These are phyloP conservation scores for Muscicapa adusta DNA, from an alignment of 2,113 vertebrate species.

Conservation along the genomic window DNA sequence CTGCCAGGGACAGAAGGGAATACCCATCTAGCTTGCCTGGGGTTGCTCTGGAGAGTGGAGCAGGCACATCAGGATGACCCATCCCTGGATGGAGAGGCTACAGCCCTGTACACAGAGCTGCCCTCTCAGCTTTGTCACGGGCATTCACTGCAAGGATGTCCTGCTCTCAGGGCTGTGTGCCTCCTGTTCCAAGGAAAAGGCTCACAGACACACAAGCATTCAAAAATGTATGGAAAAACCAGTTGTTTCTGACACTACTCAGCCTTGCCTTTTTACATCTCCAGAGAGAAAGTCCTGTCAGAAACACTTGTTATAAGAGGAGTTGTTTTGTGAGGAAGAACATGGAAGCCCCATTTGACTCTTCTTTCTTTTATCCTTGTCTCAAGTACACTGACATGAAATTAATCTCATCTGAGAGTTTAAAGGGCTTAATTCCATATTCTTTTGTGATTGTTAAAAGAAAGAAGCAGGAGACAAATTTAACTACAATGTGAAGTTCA, in stretches of 20 bases:
- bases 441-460: constrained; percentile 52
- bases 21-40: no score
- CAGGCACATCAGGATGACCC: neutral
- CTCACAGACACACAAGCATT: neutral
- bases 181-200: neutral
- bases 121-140: neutral
- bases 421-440: constrained; percentile 65
- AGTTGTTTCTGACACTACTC: neutral
- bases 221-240: neutral
- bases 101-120: accelerated
- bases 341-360: neutral
- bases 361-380: constrained; percentile 8
- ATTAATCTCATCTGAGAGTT: constrained; percentile 38
- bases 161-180: neutral
- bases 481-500: constrained; percentile 59
- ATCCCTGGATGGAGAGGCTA: neutral
- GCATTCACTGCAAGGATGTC: accelerated
- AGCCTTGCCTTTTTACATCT: neutral
- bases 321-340: neutral
- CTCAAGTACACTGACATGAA: neutral
- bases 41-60: neutral
- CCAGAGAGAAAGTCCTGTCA: neutral
- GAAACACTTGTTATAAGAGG: neutral
- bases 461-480: constrained; percentile 60
- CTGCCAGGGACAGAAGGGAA: neutral